Evolutionary conservation across 2,888 invertebrate genomes (phyloP).

Genomic region (Bhutanitis thaidina): DNA sequence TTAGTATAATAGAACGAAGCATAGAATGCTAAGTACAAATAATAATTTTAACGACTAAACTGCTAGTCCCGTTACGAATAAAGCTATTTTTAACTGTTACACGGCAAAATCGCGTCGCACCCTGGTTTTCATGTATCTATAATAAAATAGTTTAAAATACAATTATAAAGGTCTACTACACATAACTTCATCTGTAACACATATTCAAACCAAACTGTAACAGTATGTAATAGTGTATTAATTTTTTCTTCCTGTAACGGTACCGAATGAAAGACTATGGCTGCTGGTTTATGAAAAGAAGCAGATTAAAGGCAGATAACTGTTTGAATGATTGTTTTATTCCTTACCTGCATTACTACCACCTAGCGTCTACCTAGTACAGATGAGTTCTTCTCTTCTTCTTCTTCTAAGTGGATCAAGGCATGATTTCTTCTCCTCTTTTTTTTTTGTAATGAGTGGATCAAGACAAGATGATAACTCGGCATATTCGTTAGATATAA

Average conservation of each 20-base stretch:
- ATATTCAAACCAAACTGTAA: slow-evolving; percentile 79
- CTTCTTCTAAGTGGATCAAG: too few relatives aligned
- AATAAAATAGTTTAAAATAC: slow-evolving; percentile 68
- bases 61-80: slow-evolving; percentile 70
- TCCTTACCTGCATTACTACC: slow-evolving; percentile 25
- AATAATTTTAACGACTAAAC: slow-evolving; percentile 67
- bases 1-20: slow-evolving; percentile 72
- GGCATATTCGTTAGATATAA: too few relatives aligned
- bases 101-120: slow-evolving; percentile 70
- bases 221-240: slow-evolving; percentile 76
- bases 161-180: slow-evolving; percentile 66
- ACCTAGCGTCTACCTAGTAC: too few relatives aligned
- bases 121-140: slow-evolving; percentile 77
- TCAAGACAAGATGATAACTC: too few relatives aligned
- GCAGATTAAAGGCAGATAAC: slow-evolving; percentile 79
- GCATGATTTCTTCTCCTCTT: too few relatives aligned
- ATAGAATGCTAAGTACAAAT: slow-evolving; percentile 77
- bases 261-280: slow-evolving; percentile 77
- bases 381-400: too few relatives aligned
- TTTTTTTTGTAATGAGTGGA: too few relatives aligned
- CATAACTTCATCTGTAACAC: slow-evolving; percentile 77
- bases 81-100: slow-evolving; percentile 50
- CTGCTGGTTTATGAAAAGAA: slow-evolving; percentile 73
- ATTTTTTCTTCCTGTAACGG: slow-evolving; percentile 78
- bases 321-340: slow-evolving; percentile 75